Conservation (phyloP, 2,113 vertebrate species). For the Lepisosteus oculatus region DNA sequence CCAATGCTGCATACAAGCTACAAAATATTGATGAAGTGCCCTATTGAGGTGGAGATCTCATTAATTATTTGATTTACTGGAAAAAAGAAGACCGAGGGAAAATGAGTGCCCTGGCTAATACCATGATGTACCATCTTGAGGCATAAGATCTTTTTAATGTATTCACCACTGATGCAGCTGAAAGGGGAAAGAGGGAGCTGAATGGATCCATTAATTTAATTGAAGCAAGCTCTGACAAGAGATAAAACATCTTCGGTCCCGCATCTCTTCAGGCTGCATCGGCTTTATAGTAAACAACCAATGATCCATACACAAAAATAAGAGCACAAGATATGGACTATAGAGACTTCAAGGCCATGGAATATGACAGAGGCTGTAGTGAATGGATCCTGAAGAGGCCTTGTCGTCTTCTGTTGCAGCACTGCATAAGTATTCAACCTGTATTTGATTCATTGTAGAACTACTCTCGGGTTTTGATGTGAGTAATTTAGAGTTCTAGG, state of each 20-base stretch:
- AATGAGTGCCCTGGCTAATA: conserved; percentile 82
- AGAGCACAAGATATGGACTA: conserved; percentile 65
- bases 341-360: conserved; percentile 83
- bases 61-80: conserved; percentile 82
- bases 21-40: conserved; percentile 72
- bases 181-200: conserved; percentile 87
- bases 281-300: conserved; percentile 88
- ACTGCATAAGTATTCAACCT: conserved; percentile 57
- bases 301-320: conserved; percentile 75
- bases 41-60: conserved; percentile 72
- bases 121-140: conserved; percentile 92
- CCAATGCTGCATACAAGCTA: conserved; percentile 38
- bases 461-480: conserved; percentile 53
- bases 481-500: conserved; percentile 62
- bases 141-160: conserved; percentile 99
- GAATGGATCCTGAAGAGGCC: conserved; percentile 75
- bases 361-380: conserved; percentile 74
- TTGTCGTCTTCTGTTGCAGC: conserved; percentile 30
- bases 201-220: conserved; percentile 99
- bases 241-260: conserved; percentile 91
- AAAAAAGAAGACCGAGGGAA: conserved; percentile 66
- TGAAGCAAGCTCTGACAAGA: conserved; percentile 93
- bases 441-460: conserved; percentile 57
- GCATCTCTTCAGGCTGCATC: conserved; percentile 83
- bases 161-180: conserved; percentile 83